Conservation (phyloP, 2,113 vertebrate genomes). For the Jacana jacana region DNA sequence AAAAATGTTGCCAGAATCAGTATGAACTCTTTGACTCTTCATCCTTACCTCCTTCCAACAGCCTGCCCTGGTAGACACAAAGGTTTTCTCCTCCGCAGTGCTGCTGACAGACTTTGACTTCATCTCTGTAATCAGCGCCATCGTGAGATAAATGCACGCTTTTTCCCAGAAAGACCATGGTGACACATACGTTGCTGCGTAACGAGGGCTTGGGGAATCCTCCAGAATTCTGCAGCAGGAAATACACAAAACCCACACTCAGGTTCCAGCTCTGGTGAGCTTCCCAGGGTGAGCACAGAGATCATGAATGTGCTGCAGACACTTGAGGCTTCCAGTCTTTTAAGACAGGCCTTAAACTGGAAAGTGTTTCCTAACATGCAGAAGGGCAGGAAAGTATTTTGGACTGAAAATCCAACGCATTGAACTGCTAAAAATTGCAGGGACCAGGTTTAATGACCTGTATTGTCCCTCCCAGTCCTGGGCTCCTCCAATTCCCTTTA, state of each 20-base stretch:
- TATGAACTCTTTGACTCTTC: background rate
- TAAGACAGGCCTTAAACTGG: background rate
- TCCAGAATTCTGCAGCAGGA: slow-evolving; percentile 71
- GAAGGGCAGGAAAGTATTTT: background rate
- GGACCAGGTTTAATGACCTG: background rate
- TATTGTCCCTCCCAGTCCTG: rapidly evolving
- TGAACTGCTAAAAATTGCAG: background rate
- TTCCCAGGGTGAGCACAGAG: background rate
- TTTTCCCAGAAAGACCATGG: slow-evolving; percentile 90
- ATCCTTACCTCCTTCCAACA: slow-evolving; percentile 86
- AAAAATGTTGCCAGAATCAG: background rate
- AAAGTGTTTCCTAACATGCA: background rate
- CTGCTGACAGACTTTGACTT: slow-evolving; percentile 91
- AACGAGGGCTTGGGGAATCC: slow-evolving; percentile 74
- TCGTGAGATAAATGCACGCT: slow-evolving; percentile 78
- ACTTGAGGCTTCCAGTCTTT: background rate
- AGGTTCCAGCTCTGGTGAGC: background rate
- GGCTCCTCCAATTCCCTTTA: background rate
- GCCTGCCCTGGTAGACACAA: slow-evolving; percentile 87
- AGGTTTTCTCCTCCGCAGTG: slow-evolving; percentile 96
- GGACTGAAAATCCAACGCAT: background rate
- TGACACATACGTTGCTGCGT: slow-evolving; percentile 80
- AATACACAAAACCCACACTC: background rate
- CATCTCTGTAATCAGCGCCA: slow-evolving; percentile 77
- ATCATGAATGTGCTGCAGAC: rapidly evolving